Base-by-base conservation (phyloP, 2,888 invertebrate genomes). In the Lycocerus yunnanus region DNA sequence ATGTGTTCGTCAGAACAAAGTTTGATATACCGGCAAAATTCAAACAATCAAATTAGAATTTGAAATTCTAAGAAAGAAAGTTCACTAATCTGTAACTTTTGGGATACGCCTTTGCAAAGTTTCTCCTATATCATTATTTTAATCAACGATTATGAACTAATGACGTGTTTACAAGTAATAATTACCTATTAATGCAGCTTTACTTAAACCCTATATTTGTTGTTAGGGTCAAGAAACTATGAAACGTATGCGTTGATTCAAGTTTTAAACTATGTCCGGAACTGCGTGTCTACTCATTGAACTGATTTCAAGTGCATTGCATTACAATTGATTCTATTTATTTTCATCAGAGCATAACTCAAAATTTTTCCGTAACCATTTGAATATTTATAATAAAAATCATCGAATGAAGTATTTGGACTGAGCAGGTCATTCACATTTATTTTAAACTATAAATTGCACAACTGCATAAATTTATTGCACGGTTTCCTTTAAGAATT, bases 161-260 rank as follows among this genome's bases (percentile, higher is more conserved):
- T 63, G 61, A 63, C 61, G 61, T 63, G 61, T 63, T 63, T 63
- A 18, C 16, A 63, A 63, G 61, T 20, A 63, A 43, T 43, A 43
- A 63, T 63, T 63, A 63, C 61, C 61, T 63, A 18, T 63, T 16
- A 63, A 18, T 63, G 20, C 61, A 63, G 18, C 16, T 63, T 63
- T 63, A 63, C n/a, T 63, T 63, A 18, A 63, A 18, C 20, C 16
- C 8, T 63, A 63, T 63, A 63, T 63, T 63, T 63, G 20, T 18
- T 63, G 18, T 63, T 63, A 63, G 61, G 61, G 18, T 63, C 61
- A 63, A 63, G 61, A 63, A 63, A 63, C 61, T 63, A 13, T 14
- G 15, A 20, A 63, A 63, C 20, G 20, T 10, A 63, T 15, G 20
- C 61, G 61, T 63, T n/a, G 61, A 60, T 18, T 60, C 15, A 18